phyloP scores from a whole-genome alignment of 1,140 invertebrate species.

The Brachystomella parvula region DNA sequence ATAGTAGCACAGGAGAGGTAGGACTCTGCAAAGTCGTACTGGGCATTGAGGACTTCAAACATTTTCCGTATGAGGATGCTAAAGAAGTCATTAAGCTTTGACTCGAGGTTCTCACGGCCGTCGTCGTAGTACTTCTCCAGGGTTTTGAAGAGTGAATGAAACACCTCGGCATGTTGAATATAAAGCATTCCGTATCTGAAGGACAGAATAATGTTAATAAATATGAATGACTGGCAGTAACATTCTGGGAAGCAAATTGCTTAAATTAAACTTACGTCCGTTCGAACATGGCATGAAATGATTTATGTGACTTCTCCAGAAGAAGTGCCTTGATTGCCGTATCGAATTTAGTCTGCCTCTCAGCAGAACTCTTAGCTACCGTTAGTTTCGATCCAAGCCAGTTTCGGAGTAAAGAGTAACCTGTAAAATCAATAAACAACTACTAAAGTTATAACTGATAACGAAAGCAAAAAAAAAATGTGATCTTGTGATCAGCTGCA shows the following conservation, averaged over 20 bases:
- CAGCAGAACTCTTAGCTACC: slow-evolving; percentile 22
- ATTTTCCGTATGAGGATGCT: slow-evolving; percentile 86
- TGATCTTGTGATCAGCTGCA: too few species aligned
- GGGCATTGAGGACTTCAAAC: slow-evolving; percentile 87
- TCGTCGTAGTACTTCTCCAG: slow-evolving; percentile 81
- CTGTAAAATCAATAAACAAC: too few species aligned
- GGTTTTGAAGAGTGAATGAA: slow-evolving; percentile 80
- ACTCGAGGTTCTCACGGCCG: slow-evolving; percentile 70
- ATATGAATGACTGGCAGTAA: neutral
- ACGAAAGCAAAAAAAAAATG: too few species aligned
- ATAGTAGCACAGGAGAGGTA: slow-evolving; percentile 36
- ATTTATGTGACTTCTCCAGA: slow-evolving; percentile 30
- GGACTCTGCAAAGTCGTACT: slow-evolving; percentile 72
- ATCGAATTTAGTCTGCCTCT: slow-evolving; percentile 35
- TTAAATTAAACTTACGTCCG: slow-evolving; percentile 31
- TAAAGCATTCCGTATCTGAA: slow-evolving; percentile 79
- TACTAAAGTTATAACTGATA: too few species aligned
- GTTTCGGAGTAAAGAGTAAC: slow-evolving; percentile 1
- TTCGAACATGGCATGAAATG: slow-evolving; percentile 38
- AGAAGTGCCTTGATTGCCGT: slow-evolving; percentile 32
- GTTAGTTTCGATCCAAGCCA: slow-evolving; percentile 34
- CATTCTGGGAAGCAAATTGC: neutral
- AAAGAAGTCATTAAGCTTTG: slow-evolving; percentile 88
- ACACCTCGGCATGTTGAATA: slow-evolving; percentile 85
- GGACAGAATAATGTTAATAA: slow-evolving; percentile 6